These are phyloP conservation scores for Natrix natrix DNA, from an alignment of 2,797 vertebrate species.

Conservation along the genomic window DNA sequence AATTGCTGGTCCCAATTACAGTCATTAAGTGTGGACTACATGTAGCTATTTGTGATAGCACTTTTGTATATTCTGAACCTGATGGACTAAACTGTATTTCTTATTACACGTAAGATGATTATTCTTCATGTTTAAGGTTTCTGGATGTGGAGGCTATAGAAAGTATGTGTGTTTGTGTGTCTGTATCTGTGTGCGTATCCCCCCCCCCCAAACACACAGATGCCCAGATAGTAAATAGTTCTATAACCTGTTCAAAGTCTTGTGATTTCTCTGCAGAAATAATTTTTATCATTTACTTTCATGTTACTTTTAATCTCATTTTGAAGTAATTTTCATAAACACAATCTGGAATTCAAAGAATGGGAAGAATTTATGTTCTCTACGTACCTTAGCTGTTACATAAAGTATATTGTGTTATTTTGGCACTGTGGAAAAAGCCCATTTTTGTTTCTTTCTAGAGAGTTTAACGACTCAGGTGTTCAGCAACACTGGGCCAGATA, in stretches of 20 bases:
- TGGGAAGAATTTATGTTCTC: conserved; percentile 33
- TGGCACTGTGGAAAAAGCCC: conserved; percentile 14
- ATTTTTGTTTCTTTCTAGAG: conserved; percentile 73
- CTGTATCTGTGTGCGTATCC: background rate
- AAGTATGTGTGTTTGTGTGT: background rate
- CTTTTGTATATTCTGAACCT: conserved; percentile 7
- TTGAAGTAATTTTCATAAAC: conserved; percentile 52
- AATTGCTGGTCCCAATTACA: background rate
- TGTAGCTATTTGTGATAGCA: background rate
- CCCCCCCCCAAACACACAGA: background rate
- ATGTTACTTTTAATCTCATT: conserved; percentile 26
- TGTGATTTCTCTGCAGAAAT: conserved; percentile 7
- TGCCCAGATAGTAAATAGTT: background rate
- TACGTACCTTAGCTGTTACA: background rate
- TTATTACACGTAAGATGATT: background rate
- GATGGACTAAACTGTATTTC: background rate
- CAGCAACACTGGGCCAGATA: conserved; percentile 88
- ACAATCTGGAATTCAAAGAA: conserved; percentile 36
- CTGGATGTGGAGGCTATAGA: background rate
- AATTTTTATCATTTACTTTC: background rate
- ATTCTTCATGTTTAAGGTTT: background rate
- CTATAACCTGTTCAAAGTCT: conserved; percentile 29
- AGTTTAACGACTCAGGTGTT: conserved; percentile 88
- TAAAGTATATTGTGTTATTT: conserved; percentile 19
- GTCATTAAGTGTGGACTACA: background rate